phyloP scores from a whole-genome alignment of 2,113 vertebrate species.

The Spilogale gracilis region DNA sequence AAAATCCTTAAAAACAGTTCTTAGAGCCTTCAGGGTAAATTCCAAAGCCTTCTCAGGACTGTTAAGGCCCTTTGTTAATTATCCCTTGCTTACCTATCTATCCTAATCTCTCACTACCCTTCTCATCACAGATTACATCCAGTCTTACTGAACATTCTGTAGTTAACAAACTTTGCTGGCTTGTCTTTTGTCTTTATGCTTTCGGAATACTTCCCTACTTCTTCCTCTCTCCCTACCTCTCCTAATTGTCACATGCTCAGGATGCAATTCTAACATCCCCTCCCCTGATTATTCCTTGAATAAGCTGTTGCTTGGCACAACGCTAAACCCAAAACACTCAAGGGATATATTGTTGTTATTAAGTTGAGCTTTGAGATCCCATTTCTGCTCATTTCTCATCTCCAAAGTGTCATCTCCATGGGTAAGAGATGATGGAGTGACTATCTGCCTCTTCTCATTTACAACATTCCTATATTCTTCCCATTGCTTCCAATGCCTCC shows the following conservation, averaged over 20 bases:
- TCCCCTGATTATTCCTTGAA: background rate
- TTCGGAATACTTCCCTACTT: background rate
- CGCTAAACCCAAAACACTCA: background rate
- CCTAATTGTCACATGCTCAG: background rate
- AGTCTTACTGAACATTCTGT: background rate
- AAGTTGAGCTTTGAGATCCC: background rate
- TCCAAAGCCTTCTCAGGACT: background rate
- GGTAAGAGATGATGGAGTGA: background rate
- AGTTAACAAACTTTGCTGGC: background rate
- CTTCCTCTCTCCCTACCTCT: background rate
- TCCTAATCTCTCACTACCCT: background rate
- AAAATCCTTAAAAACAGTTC: background rate
- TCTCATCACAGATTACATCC: background rate
- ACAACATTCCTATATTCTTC: background rate
- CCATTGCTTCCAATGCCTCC: background rate
- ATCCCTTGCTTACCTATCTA: background rate
- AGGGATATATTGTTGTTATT: background rate
- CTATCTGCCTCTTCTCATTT: background rate
- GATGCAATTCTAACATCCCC: background rate
- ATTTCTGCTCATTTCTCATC: background rate
- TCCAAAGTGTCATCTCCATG: background rate
- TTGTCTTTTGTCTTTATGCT: background rate
- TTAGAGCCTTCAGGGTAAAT: background rate
- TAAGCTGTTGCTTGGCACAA: background rate
- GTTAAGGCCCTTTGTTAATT: background rate